phyloP scores from a whole-genome alignment of 2,888 invertebrate species.

The Melikaiella ostensackeni region DNA sequence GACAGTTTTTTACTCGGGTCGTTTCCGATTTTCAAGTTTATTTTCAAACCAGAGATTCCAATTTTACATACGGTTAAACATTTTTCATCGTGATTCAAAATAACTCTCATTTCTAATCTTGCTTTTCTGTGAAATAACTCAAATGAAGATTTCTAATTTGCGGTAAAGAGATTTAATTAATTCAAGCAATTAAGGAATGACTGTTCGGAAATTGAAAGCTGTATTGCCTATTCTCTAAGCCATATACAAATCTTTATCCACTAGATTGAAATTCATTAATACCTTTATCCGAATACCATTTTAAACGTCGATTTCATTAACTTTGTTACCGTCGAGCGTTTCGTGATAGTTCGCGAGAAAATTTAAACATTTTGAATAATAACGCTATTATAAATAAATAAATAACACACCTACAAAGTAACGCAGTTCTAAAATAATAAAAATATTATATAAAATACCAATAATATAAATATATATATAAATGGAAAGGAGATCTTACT shows the following conservation, averaged over 20 bases:
- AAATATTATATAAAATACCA: conserved; percentile 39
- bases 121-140: not conserved
- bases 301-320: conserved; percentile 8
- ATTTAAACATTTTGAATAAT: conserved; percentile 47
- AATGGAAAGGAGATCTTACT: conserved; percentile 1
- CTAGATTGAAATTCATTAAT: not conserved
- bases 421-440: conserved; percentile 40
- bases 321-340: conserved; percentile 43
- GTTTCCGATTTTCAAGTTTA: not conserved
- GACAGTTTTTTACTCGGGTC: not conserved
- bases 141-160: not conserved
- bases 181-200: not conserved
- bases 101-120: not conserved
- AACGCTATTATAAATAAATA: conserved; percentile 40
- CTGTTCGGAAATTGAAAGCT: not conserved
- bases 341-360: conserved; percentile 24
- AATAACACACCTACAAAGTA: conserved; percentile 37
- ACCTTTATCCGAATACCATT: not conserved
- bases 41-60: conserved; percentile 7
- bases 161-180: not conserved
- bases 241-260: not conserved
- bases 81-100: not conserved
- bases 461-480: conserved; percentile 21
- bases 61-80: not conserved
- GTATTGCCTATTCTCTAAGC: not conserved